These are phyloP conservation scores for Maniola hyperantus DNA, from an alignment of 2,888 invertebrate species.

Conservation along the genomic window DNA sequence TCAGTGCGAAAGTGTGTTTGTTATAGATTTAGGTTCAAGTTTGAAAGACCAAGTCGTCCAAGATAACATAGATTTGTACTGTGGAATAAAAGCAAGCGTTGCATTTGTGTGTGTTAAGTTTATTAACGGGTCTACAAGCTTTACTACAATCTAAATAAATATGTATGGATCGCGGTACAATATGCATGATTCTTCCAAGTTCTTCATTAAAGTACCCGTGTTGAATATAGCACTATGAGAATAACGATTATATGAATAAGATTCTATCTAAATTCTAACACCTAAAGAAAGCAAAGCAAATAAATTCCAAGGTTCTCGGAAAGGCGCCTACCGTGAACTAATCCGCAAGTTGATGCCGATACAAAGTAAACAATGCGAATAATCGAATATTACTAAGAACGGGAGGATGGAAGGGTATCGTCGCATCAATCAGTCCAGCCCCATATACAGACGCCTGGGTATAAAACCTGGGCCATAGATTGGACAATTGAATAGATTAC, in stretches of 20 bases:
- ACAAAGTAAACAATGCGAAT: conserved; percentile 48
- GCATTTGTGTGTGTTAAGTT: too few species aligned
- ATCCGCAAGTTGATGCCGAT: conserved; percentile 10
- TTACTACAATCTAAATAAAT: too few species aligned
- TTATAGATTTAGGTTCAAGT: too few species aligned
- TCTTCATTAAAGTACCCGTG: not conserved
- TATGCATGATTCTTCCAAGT: too few species aligned
- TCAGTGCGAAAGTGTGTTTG: too few species aligned
- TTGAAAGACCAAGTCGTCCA: too few species aligned
- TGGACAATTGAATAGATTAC: conserved; percentile 18
- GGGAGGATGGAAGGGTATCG: conserved; percentile 47
- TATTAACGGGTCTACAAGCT: too few species aligned
- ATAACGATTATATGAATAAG: not conserved
- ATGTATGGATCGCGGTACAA: too few species aligned
- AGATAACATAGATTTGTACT: too few species aligned
- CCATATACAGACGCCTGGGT: conserved; percentile 51
- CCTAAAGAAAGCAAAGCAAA: conserved; percentile 5
- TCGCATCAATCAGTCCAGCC: conserved; percentile 54
- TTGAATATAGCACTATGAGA: not conserved
- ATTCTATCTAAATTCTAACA: not conserved
- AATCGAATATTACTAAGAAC: conserved; percentile 44
- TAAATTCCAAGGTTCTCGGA: conserved; percentile 9
- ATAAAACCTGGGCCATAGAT: conserved; percentile 32
- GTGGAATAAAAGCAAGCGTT: too few species aligned
- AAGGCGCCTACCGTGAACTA: conserved; percentile 22